Evolutionary conservation across 2,113 vertebrate species (phyloP).

Genomic region (Dolichallabes microphthalmus): DNA sequence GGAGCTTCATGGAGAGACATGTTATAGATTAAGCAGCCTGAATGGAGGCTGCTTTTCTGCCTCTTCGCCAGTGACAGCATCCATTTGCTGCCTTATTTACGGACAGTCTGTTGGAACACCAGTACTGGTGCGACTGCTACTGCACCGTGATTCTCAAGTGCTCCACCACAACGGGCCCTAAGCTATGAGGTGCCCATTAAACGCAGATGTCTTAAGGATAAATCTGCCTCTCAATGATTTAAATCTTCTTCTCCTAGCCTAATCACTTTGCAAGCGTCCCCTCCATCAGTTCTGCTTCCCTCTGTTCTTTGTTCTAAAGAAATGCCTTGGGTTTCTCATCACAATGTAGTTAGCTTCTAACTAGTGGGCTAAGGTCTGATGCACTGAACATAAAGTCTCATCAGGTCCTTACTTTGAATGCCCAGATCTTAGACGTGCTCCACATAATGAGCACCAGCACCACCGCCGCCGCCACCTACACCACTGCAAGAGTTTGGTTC

Average conservation of each 20-base stretch:
- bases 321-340: constrained; percentile 13
- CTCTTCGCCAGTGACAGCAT: constrained; percentile 53
- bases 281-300: constrained; percentile 47
- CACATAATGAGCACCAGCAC: constrained; percentile 18
- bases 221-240: constrained; percentile 46
- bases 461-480: constrained; percentile 14
- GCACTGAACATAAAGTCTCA: constrained; percentile 2
- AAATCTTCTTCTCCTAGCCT: constrained; percentile 44
- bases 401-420: neutral
- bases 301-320: constrained; percentile 16
- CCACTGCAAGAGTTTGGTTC: constrained; percentile 48
- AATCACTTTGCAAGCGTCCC: constrained; percentile 50
- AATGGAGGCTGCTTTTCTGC: constrained; percentile 48
- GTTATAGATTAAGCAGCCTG: constrained; percentile 68
- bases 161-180: constrained; percentile 51
- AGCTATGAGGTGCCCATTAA: constrained; percentile 57
- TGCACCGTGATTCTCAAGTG: constrained; percentile 37
- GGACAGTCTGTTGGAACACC: constrained; percentile 30
- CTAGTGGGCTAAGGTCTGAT: constrained; percentile 11
- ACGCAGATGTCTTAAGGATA: constrained; percentile 48
- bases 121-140: constrained; percentile 24
- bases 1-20: constrained; percentile 46
- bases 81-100: constrained; percentile 62
- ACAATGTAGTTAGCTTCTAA: neutral
- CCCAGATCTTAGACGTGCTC: constrained; percentile 5